phyloP scores from a whole-genome alignment of 2,113 vertebrate genomes.

The Anas platyrhynchos region DNA sequence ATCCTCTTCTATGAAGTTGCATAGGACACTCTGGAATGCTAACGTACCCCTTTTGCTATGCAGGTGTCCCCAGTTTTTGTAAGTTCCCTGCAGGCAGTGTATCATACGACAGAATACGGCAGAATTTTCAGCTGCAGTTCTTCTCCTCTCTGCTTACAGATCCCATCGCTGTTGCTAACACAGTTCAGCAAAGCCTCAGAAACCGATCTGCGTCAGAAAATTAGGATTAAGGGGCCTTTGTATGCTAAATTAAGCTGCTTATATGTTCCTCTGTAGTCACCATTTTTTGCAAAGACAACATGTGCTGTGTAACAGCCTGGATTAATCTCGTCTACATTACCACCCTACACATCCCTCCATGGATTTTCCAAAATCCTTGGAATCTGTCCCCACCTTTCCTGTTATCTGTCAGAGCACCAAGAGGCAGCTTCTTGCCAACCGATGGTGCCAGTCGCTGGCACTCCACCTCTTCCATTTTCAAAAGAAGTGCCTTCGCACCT shows the following conservation, averaged over 20 bases:
- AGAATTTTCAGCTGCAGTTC: not conserved
- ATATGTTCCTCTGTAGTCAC: not conserved
- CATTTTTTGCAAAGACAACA: not conserved
- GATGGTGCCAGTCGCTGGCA: not conserved
- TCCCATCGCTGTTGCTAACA: not conserved
- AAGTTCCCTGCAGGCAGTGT: not conserved
- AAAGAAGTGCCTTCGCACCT: not conserved
- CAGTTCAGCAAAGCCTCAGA: not conserved
- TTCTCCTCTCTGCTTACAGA: not conserved
- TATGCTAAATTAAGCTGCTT: not conserved
- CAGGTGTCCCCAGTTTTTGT: not conserved
- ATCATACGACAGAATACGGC: not conserved
- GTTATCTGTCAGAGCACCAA: not conserved
- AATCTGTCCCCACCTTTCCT: not conserved
- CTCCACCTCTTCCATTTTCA: not conserved
- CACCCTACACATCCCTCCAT: not conserved
- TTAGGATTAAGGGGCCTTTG: not conserved
- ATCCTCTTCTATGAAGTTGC: not conserved
- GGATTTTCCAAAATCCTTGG: not conserved
- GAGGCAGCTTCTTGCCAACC: not conserved
- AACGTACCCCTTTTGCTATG: not conserved
- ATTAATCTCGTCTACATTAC: not conserved
- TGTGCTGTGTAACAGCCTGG: not conserved
- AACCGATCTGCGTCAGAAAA: not conserved
- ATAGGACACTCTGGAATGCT: not conserved